phyloP scores from a whole-genome alignment of 1,140 invertebrate genomes.

The Ceratosolen fusciceps region DNA sequence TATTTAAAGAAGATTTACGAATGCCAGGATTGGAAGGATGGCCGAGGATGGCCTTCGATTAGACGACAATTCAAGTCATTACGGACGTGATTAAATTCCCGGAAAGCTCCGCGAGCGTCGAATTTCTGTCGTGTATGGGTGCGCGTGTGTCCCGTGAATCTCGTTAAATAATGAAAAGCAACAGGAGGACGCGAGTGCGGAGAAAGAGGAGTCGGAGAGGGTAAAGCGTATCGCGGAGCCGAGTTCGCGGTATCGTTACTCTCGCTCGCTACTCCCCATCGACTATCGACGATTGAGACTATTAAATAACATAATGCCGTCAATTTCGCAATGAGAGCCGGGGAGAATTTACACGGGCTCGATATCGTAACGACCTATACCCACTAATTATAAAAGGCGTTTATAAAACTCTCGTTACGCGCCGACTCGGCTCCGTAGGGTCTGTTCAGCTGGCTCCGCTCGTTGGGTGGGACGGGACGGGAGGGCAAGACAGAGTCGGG shows the following conservation, averaged over 20 bases:
- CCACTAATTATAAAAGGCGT: slow-evolving; percentile 42
- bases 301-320: slow-evolving; percentile 17
- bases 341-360: slow-evolving; percentile 31
- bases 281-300: background rate
- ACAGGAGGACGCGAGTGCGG: background rate
- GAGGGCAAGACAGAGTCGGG: background rate
- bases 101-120: background rate
- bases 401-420: too few species aligned
- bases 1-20: too few species aligned
- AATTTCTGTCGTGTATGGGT: background rate
- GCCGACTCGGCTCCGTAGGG: too few species aligned
- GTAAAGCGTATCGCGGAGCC: background rate
- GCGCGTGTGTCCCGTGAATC: background rate
- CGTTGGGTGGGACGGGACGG: background rate
- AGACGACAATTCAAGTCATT: background rate
- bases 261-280: background rate
- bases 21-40: background rate
- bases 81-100: background rate
- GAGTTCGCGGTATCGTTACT: background rate
- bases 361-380: slow-evolving; percentile 32
- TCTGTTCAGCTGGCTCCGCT: too few species aligned
- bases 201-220: background rate
- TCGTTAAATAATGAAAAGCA: background rate
- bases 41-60: background rate
- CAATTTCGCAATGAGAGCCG: slow-evolving; percentile 18